Evolutionary conservation across 2,113 vertebrate genomes (phyloP), one percentile per base, ranked within the genome.

Genomic region (Todiramphus saurophagus): DNA sequence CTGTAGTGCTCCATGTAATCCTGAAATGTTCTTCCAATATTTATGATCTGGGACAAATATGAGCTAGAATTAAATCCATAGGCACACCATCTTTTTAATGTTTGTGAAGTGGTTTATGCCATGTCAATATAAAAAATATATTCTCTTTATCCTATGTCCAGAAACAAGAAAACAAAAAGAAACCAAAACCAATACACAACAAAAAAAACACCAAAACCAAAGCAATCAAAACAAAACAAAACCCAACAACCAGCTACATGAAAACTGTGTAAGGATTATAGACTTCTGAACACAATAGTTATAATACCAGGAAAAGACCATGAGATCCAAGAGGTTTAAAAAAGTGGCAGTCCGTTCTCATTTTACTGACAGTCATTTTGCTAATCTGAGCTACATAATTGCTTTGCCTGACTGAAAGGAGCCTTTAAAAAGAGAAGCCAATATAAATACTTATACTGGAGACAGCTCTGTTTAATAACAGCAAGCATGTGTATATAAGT

Each of bases 321-420:
- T 0, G 3, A 79, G 68, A 83, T 90, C 24, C 28, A 83, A 73
- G 73, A 70, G 48, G 28, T 93, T 90, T 96, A 44, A 69, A 96
- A 88, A 88, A 87, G 59, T 78, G 48, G 37, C 67, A 72, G 68
- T 93, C 62, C 62, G 35, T 95, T 95, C 74, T 94, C 67, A 35
- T 93, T 96, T 97, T 91, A 91, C 78, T 94, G 89, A 84, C 87
- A 97, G 90, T 97, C 90, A 94, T 89, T 89, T 94, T 95, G 93
- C 91, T 97, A 93, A 97, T 96, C 91, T 97, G 83, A 96, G 91
- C 77, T 90, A 82, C 79, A 35, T 95, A 97, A 97, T 97, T 96
- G 87, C 51, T 93, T 97, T 97, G 78, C 87, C 64, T 97, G 83
- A 91, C 83, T 76, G 85, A 94, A 97, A 93, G 91, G 35, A 93